phyloP scores from a whole-genome alignment of 1,140 invertebrate genomes.

The Platyscapa corneri region DNA sequence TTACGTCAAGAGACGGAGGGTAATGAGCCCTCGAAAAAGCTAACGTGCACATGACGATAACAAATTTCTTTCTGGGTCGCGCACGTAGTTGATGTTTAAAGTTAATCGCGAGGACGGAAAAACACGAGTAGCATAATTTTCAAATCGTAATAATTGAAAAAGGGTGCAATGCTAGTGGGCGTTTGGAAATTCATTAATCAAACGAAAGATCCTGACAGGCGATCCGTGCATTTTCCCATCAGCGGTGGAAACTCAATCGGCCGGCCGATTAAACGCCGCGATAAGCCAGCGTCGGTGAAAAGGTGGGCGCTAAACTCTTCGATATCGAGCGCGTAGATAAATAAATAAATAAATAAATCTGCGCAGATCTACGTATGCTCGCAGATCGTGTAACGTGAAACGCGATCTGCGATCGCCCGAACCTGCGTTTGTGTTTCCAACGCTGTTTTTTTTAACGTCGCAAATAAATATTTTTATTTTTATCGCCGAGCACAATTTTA shows the following conservation, averaged over 20 bases:
- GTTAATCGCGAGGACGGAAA: not conserved
- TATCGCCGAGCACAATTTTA: not conserved
- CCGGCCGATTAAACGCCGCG: slow-evolving; percentile 8
- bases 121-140: too few relatives aligned
- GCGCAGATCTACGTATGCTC: not conserved
- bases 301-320: slow-evolving; percentile 23
- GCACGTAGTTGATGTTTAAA: not conserved
- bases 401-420: not conserved
- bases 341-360: too few relatives aligned
- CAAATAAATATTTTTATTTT: not conserved
- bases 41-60: not conserved
- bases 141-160: not conserved
- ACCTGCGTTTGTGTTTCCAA: not conserved
- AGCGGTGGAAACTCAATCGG: slow-evolving; percentile 23
- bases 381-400: not conserved
- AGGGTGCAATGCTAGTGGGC: not conserved
- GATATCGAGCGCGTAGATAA: slow-evolving; percentile 20
- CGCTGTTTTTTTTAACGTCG: not conserved
- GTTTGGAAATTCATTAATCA: slow-evolving; percentile 26
- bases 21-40: not conserved
- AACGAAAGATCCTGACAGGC: not conserved
- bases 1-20: not conserved
- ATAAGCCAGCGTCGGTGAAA: slow-evolving; percentile 16
- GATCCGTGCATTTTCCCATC: slow-evolving; percentile 3
- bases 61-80: not conserved